phyloP scores from a whole-genome alignment of 2,797 vertebrate genomes.

The Lagorchestes hirsutus region DNA sequence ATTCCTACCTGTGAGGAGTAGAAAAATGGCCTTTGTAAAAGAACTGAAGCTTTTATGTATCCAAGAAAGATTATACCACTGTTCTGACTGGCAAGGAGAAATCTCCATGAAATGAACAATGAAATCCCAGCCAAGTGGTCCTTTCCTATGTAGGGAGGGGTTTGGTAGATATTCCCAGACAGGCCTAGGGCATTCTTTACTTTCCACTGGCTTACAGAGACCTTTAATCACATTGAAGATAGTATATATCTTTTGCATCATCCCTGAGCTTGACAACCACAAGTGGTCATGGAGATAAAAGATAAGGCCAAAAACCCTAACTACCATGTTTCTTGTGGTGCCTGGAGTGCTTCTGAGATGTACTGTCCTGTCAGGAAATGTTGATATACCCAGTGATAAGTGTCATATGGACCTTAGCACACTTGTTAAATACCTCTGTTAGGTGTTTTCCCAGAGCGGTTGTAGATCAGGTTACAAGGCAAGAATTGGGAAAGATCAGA shows the following conservation, averaged over 20 bases:
- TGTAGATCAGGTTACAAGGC: neutral
- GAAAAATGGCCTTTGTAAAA: neutral
- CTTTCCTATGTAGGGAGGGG: neutral
- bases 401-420: too few relatives aligned
- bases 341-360: neutral
- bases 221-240: neutral
- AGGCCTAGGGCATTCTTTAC: neutral
- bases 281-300: neutral
- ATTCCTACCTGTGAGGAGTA: neutral
- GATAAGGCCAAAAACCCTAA: neutral
- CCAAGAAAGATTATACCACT: neutral
- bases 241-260: neutral
- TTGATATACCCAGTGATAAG: neutral
- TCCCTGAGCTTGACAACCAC: neutral
- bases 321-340: too few relatives aligned
- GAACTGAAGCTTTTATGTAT: neutral
- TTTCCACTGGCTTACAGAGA: neutral
- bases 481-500: neutral
- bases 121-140: too few relatives aligned
- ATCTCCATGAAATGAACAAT: neutral
- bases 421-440: neutral
- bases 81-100: neutral
- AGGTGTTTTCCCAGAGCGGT: neutral
- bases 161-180: accelerated
- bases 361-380: neutral